Percentiles rank a stretch among this genome's conserved stretches.
Evolutionary conservation across 2,113 vertebrate genomes (phyloP).

Genomic region (Scartelaos histophorus): DNA sequence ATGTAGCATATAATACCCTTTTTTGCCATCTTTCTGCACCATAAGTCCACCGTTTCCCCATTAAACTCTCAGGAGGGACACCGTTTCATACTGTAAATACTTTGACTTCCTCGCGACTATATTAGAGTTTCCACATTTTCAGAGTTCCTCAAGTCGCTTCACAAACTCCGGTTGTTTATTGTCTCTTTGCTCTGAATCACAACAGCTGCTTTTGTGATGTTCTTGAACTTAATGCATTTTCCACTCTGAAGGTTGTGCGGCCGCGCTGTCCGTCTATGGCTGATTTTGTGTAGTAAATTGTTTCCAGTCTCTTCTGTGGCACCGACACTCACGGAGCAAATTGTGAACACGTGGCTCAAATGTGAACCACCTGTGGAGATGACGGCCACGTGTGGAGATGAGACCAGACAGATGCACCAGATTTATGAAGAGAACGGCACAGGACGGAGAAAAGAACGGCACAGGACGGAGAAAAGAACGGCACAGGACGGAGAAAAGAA

Average conservation of each 20-base stretch:
- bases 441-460: too few species aligned
- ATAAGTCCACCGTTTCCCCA: background rate
- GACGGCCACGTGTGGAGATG: background rate
- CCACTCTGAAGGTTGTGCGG: background rate
- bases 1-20: too few species aligned
- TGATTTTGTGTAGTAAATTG: slow-evolving; percentile 6
- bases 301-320: background rate
- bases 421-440: background rate
- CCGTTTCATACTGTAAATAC: background rate
- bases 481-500: too few species aligned
- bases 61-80: background rate
- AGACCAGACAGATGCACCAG: background rate
- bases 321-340: background rate
- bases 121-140: background rate
- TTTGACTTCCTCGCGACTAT: background rate
- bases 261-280: background rate
- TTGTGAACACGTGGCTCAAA: slow-evolving; percentile 5
- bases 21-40: too few species aligned
- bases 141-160: background rate
- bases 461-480: too few species aligned
- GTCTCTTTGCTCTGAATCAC: background rate
- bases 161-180: background rate
- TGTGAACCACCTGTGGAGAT: background rate
- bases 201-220: background rate
- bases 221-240: background rate